Percentiles rank a stretch among this genome's conserved stretches.
phyloP scores from a whole-genome alignment of 1,140 invertebrate genomes.

The Drosophila oshimai region DNA sequence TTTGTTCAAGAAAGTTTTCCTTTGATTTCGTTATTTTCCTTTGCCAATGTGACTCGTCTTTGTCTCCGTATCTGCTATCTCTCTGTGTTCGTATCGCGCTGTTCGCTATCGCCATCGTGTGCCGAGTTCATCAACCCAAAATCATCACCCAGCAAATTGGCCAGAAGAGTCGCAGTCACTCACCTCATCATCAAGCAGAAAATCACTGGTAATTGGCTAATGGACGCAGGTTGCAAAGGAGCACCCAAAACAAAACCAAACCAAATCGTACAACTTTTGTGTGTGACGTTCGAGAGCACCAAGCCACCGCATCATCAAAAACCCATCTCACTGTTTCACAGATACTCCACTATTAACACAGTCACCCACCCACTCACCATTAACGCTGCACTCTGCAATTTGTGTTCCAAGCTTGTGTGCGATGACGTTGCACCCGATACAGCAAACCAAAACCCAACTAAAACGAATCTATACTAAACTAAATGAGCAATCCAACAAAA shows the following conservation, averaged over 20 bases:
- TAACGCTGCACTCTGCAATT: constrained; percentile 42
- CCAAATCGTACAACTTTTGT: constrained; percentile 16
- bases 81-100: constrained; percentile 29
- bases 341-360: background rate
- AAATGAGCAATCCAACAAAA: constrained; percentile 38
- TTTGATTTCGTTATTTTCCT: constrained; percentile 32
- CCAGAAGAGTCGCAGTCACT: constrained; percentile 29
- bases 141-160: constrained; percentile 62
- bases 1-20: constrained; percentile 13
- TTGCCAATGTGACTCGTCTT: constrained; percentile 29
- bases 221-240: constrained; percentile 36
- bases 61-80: constrained; percentile 24
- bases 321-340: background rate
- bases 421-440: constrained; percentile 37
- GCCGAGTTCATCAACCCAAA: constrained; percentile 53
- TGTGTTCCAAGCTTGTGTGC: constrained; percentile 41
- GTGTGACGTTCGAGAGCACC: constrained; percentile 31
- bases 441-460: constrained; percentile 18
- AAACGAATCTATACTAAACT: constrained; percentile 37
- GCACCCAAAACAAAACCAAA: constrained; percentile 21
- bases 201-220: constrained; percentile 76
- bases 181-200: constrained; percentile 67
- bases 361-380: constrained; percentile 14
- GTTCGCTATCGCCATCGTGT: constrained; percentile 23
- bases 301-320: constrained; percentile 5